Percentiles rank a stretch among this genome's conserved stretches.
phyloP scores from a whole-genome alignment of 2,113 vertebrate species.

The Anoplopoma fimbria region DNA sequence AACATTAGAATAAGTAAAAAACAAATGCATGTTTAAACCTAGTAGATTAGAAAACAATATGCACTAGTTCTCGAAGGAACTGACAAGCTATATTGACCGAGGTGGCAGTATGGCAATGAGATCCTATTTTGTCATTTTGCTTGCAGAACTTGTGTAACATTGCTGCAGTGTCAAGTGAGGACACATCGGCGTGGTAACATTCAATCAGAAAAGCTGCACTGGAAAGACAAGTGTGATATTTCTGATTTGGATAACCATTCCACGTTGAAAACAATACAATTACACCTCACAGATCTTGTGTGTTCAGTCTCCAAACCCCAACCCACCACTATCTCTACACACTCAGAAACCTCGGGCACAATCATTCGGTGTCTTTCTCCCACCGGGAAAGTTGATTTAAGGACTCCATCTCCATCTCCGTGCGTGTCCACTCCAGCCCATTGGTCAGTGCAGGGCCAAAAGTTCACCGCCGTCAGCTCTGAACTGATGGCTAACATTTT shows the following conservation, averaged over 20 bases:
- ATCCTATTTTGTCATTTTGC: not conserved
- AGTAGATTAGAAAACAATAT: no score
- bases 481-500: constrained; percentile 52
- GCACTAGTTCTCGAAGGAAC: no score
- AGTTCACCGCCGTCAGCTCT: constrained; percentile 60
- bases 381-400: constrained; percentile 44
- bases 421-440: constrained; percentile 3
- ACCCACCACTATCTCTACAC: not conserved
- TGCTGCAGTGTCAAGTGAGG: not conserved
- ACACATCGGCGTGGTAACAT: constrained; percentile 4
- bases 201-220: not conserved
- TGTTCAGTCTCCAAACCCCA: not conserved
- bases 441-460: constrained; percentile 61
- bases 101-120: no score
- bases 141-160: not conserved
- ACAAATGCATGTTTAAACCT: no score
- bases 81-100: no score
- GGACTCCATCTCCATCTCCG: constrained; percentile 31
- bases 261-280: not conserved
- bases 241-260: not conserved
- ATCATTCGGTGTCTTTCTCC: not conserved
- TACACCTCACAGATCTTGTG: not conserved
- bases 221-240: not conserved
- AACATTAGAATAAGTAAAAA: no score
- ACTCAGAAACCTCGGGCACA: not conserved